Percentiles rank a stretch among this genome's conserved stretches.
Evolutionary conservation across 1,140 invertebrate species (phyloP).

Genomic region (Battus philenor): DNA sequence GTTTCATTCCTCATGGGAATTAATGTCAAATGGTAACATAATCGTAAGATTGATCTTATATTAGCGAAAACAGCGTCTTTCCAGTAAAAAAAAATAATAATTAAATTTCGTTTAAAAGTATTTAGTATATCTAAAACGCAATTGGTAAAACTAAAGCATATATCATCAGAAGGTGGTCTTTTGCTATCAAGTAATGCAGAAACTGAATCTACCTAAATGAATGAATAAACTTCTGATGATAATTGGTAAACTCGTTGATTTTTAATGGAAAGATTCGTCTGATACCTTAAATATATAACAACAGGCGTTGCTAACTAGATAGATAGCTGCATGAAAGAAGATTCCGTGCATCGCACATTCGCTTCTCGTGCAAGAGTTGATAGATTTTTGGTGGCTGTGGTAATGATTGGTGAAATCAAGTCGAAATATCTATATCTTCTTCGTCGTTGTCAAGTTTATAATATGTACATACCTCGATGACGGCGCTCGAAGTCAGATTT

Average conservation of each 20-base stretch:
- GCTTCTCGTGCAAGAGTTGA: slow-evolving; percentile 72
- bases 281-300: slow-evolving; percentile 58
- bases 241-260: slow-evolving; percentile 6
- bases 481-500: slow-evolving; percentile 25
- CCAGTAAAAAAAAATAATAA: slow-evolving; percentile 54
- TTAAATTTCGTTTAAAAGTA: neutral
- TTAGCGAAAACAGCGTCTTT: slow-evolving; percentile 56
- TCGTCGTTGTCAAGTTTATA: slow-evolving; percentile 24
- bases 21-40: slow-evolving; percentile 62
- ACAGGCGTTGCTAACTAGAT: slow-evolving; percentile 71
- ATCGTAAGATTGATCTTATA: slow-evolving; percentile 62
- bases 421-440: slow-evolving; percentile 70
- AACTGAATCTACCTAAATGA: slow-evolving; percentile 9
- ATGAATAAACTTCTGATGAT: slow-evolving; percentile 16
- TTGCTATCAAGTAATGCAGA: slow-evolving; percentile 4
- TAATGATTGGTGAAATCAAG: slow-evolving; percentile 61
- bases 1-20: slow-evolving; percentile 75
- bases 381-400: slow-evolving; percentile 62
- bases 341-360: slow-evolving; percentile 74
- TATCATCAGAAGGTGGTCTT: slow-evolving; percentile 16
- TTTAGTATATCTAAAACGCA: neutral
- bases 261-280: slow-evolving; percentile 58
- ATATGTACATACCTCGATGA: slow-evolving; percentile 38
- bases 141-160: slow-evolving; percentile 2
- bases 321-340: slow-evolving; percentile 74